Percentiles rank a stretch among this genome's conserved stretches.
Conservation (phyloP, 2,888 invertebrate species). For the Tenthredo amoena region DNA sequence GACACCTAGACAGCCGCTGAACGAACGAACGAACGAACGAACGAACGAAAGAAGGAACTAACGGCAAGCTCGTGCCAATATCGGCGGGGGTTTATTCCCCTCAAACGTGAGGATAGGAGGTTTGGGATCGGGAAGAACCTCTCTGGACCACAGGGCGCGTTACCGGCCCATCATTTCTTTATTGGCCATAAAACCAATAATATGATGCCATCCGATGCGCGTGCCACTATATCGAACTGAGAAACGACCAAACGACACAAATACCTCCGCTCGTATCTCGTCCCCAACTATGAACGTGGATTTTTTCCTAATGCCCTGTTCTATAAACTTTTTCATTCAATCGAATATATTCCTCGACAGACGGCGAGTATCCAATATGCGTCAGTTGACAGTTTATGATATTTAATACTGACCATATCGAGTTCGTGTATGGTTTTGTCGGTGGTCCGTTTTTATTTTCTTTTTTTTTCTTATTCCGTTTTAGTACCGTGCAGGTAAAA, state of each 20-base stretch:
- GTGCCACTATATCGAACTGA: slow-evolving; percentile 65
- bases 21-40: slow-evolving; percentile 60
- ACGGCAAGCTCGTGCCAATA: slow-evolving; percentile 69
- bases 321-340: slow-evolving; percentile 42
- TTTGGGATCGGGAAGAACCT: slow-evolving; percentile 56
- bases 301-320: slow-evolving; percentile 40
- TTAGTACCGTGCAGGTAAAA: neutral
- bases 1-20: slow-evolving; percentile 71
- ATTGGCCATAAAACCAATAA: slow-evolving; percentile 78
- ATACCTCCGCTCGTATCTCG: slow-evolving; percentile 57
- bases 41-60: slow-evolving; percentile 43
- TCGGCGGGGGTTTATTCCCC: slow-evolving; percentile 59
- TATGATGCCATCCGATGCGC: slow-evolving; percentile 73
- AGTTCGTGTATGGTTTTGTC: neutral
- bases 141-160: slow-evolving; percentile 58
- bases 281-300: slow-evolving; percentile 28
- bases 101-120: slow-evolving; percentile 37
- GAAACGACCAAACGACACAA: slow-evolving; percentile 75
- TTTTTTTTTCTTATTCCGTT: neutral
- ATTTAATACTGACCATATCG: slow-evolving; percentile 12
- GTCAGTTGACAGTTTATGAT: slow-evolving; percentile 15
- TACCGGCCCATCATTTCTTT: slow-evolving; percentile 71
- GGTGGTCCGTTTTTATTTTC: neutral
- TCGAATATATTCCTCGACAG: neutral
- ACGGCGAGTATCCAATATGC: neutral